Percentiles rank a stretch among this genome's conserved stretches.
Evolutionary conservation across 2,113 vertebrate species (phyloP).

Genomic region (Mustela nigripes): DNA sequence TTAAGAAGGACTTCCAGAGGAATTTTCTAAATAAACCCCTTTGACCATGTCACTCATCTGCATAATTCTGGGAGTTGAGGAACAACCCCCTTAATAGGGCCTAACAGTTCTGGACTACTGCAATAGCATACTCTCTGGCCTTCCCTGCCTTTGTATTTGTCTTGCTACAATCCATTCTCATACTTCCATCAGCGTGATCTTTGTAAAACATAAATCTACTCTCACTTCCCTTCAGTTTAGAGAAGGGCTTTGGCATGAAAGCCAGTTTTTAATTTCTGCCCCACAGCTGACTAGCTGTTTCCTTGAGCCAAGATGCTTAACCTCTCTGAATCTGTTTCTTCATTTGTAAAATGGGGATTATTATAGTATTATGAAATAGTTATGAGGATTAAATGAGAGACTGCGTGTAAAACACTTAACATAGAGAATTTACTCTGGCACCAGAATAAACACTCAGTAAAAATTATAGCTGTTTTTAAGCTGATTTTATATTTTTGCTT

Average conservation of each 20-base stretch:
- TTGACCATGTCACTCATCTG: not conserved
- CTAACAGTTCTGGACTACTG: constrained; percentile 23
- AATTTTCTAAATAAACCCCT: constrained; percentile 55
- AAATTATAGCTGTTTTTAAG: constrained; percentile 60
- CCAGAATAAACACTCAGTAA: constrained; percentile 54
- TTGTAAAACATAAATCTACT: constrained; percentile 42
- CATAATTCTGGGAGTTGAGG: not conserved
- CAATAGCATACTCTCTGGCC: not conserved
- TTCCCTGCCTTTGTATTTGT: constrained; percentile 7
- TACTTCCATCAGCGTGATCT: constrained; percentile 34
- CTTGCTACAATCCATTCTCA: constrained; percentile 7
- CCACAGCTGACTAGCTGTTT: not conserved
- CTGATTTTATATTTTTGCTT: not conserved
- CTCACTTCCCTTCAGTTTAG: constrained; percentile 15
- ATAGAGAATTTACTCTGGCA: constrained; percentile 26
- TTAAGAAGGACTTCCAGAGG: not conserved
- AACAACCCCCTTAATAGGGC: not conserved
- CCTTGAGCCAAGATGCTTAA: constrained; percentile 31
- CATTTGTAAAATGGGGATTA: constrained; percentile 50
- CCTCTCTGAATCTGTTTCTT: constrained; percentile 49
- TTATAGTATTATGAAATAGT: constrained; percentile 15
- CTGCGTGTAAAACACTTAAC: constrained; percentile 9
- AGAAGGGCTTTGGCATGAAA: constrained; percentile 38
- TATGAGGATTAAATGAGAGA: constrained; percentile 21
- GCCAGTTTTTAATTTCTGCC: constrained; percentile 57